A percentile compares a stretch with the other conserved stretches of the same genome.
Evolutionary conservation across 2,797 vertebrate species (phyloP).

Genomic region (Typhlichthys subterraneus): DNA sequence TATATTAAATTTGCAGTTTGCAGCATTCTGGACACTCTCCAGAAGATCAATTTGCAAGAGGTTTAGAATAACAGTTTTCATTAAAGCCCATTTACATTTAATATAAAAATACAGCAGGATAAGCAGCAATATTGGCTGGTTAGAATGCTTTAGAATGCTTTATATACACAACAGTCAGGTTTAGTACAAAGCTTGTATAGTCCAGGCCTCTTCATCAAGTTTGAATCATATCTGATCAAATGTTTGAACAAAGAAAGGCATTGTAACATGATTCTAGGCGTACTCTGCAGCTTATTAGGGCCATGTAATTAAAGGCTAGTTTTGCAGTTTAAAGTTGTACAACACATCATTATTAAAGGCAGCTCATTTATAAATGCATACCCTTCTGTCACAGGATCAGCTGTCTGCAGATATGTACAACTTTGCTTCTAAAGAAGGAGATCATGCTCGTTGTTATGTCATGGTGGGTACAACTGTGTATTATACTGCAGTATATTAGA

Average conservation of each 20-base stretch:
- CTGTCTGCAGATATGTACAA: slow-evolving; percentile 96
- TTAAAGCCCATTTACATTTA: too few species aligned
- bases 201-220: slow-evolving; percentile 32
- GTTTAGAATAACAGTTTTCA: too few species aligned
- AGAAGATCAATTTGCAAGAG: too few species aligned
- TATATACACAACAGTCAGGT: background rate
- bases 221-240: slow-evolving; percentile 33
- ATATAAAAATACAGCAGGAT: too few species aligned
- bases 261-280: slow-evolving; percentile 30
- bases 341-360: slow-evolving; percentile 19
- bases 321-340: slow-evolving; percentile 39
- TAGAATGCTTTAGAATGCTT: background rate
- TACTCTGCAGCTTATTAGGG: slow-evolving; percentile 21
- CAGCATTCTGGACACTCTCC: too few species aligned
- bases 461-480: slow-evolving; percentile 77
- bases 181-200: slow-evolving; percentile 7
- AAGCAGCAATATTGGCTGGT: too few species aligned
- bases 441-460: slow-evolving; percentile 90
- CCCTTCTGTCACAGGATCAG: slow-evolving; percentile 83
- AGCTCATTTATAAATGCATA: slow-evolving; percentile 21
- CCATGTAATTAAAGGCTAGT: slow-evolving; percentile 38
- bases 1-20: too few species aligned
- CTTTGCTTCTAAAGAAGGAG: slow-evolving; percentile 94
- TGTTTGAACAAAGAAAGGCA: slow-evolving; percentile 41
- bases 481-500: slow-evolving; percentile 8